phyloP scores from a whole-genome alignment of 1,140 invertebrate genomes.

The Philopotamus ludificatus region DNA sequence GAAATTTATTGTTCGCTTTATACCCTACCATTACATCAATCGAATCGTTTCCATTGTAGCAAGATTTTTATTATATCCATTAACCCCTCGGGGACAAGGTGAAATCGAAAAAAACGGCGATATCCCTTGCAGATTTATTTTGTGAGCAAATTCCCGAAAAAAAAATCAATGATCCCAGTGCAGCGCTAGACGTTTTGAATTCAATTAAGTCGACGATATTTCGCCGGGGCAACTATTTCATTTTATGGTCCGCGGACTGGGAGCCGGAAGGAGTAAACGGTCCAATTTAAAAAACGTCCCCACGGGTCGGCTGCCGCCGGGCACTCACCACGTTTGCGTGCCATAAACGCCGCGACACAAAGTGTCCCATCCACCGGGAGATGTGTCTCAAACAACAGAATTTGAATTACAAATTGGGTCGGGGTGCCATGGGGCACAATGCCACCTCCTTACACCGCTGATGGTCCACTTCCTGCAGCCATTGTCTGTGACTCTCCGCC shows the following conservation, averaged over 20 bases:
- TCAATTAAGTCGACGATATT: background rate
- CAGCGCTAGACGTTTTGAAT: too few species aligned
- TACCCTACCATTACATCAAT: too few species aligned
- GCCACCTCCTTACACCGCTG: background rate
- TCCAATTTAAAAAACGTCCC: slow-evolving; percentile 28
- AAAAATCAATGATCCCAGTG: too few species aligned
- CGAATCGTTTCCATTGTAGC: too few species aligned
- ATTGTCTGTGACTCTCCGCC: slow-evolving; percentile 17
- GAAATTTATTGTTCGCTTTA: too few species aligned
- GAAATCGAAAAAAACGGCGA: too few species aligned
- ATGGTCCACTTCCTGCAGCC: slow-evolving; percentile 11
- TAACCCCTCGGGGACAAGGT: too few species aligned
- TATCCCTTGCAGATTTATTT: too few species aligned
- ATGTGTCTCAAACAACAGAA: slow-evolving; percentile 35
- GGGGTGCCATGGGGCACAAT: slow-evolving; percentile 14
- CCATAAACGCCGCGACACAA: background rate
- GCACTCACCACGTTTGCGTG: slow-evolving; percentile 20
- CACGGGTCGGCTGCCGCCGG: slow-evolving; percentile 7
- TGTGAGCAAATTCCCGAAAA: too few species aligned
- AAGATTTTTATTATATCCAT: too few species aligned
- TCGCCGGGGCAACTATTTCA: slow-evolving; percentile 4
- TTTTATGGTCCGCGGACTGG: slow-evolving; percentile 5
- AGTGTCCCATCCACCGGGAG: slow-evolving; percentile 8
- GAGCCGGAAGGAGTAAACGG: slow-evolving; percentile 23
- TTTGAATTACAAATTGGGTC: slow-evolving; percentile 39